Evolutionary conservation across 1,140 invertebrate species (phyloP).

Genomic region (Ips typographus): DNA sequence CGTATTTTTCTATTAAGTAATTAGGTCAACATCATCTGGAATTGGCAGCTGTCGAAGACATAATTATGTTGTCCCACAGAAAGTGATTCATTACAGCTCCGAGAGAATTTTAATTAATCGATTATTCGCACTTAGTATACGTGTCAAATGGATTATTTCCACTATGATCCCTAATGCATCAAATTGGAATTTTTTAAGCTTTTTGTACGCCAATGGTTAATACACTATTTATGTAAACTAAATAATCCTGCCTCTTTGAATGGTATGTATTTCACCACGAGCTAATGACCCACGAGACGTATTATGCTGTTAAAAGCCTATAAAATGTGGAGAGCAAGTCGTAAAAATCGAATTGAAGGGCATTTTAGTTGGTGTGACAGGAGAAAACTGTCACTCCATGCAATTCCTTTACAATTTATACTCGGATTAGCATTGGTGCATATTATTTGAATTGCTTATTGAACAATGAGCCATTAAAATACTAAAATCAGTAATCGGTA

Average conservation of each 20-base stretch:
- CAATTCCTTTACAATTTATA: too few species aligned
- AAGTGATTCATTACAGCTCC: constrained; percentile 7
- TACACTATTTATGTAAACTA: constrained; percentile 32
- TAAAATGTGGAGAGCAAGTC: constrained; percentile 15
- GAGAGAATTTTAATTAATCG: not conserved
- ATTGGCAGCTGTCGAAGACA: constrained; percentile 6
- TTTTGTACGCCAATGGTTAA: constrained; percentile 27
- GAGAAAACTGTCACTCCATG: too few species aligned
- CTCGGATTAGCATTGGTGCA: too few species aligned
- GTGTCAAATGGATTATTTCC: too few species aligned
- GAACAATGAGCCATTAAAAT: too few species aligned
- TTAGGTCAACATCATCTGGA: not conserved
- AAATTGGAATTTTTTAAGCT: constrained; percentile 5
- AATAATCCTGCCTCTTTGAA: constrained; percentile 29
- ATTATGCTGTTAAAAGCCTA: constrained; percentile 24
- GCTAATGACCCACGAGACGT: constrained; percentile 28
- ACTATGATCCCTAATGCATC: not conserved
- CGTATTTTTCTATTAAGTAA: constrained; percentile 3
- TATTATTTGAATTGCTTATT: too few species aligned
- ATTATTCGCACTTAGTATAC: not conserved
- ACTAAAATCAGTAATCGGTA: too few species aligned
- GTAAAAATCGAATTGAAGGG: too few species aligned
- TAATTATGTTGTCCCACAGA: not conserved
- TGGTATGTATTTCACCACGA: constrained; percentile 27
- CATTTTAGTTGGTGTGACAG: too few species aligned